Evolutionary conservation across 2,113 vertebrate species (phyloP).

Genomic region (Clarias batrachus): DNA sequence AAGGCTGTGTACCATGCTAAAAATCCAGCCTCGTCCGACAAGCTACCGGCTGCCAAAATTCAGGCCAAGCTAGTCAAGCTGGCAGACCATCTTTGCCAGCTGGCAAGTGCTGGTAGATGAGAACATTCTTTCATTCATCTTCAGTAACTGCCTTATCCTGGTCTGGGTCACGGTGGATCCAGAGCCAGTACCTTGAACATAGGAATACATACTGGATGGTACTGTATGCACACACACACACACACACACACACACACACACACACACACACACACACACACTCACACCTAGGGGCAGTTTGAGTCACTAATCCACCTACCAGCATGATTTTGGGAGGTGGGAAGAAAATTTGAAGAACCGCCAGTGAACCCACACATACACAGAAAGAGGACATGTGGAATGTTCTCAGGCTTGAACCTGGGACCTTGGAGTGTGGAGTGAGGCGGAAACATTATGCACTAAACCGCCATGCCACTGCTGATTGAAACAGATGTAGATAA

Average conservation of each 20-base stretch:
- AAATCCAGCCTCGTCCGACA: neutral
- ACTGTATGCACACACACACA: neutral
- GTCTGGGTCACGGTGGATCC: neutral
- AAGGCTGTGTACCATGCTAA: neutral
- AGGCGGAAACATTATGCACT: neutral
- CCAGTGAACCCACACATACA: neutral
- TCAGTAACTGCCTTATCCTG: neutral
- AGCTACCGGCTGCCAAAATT: neutral
- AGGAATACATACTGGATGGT: neutral
- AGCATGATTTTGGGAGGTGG: neutral
- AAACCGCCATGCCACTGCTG: neutral
- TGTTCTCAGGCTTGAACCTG: neutral
- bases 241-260: neutral
- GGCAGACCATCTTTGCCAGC: slow-evolving; percentile 12
- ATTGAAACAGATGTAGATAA: neutral
- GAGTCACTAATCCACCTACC: neutral
- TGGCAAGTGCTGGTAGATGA: slow-evolving; percentile 2
- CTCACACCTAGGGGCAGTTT: neutral
- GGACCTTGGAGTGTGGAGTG: too few relatives aligned
- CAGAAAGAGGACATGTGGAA: neutral
- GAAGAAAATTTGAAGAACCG: neutral
- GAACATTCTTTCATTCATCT: slow-evolving; percentile 1
- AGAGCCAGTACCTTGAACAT: neutral
- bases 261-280: neutral
- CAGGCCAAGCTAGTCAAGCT: slow-evolving; percentile 6